Evolutionary conservation across 2,888 invertebrate genomes (phyloP), one percentile per base, ranked within the genome.

Genomic region (Drosophila falleni): DNA sequence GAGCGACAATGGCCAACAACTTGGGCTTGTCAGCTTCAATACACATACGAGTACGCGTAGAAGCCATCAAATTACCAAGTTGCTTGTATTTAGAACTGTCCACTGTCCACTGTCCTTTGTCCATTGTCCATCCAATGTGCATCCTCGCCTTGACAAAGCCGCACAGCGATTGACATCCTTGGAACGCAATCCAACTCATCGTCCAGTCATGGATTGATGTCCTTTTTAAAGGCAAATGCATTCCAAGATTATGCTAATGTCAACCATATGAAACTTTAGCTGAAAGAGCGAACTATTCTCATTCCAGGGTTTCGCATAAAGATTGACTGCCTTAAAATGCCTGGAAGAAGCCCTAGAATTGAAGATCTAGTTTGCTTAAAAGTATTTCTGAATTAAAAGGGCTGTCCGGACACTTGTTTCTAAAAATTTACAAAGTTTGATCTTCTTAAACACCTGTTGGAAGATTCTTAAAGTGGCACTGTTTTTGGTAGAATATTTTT

Each of bases 1-100:
- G 86, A 82, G 76, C 82, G 69, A 63, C 88, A 70, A 67, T 67
- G 82, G 76, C 65, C 81, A 87, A 81, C 78, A 67, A 67, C 72
- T 83, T 71, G 47, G 60, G 33, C 42, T 46, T 77, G 49, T 74
- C 68, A 73, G 75, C 41, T 49, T 47, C 29, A 58, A 58, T 37
- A 37, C 53, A 44, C 55, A 55, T 56, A 50, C 72, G 74, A 72
- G 72, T 60, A 46, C 72, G 74, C 77, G 72, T 72, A 65, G 53
- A 53, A 47, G 54, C 65, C 77, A 74, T 74, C 74, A 77, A 74
- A 74, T 74, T 74, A 74, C 74, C 53, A 60, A 37, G 42, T 37
- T 31, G 55, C 55, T 68, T 54, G 56, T 49, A 60, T 50, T 68
- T 49, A 50, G 53, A 68, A 51, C 42, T 60, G 66, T 67, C 29